These are phyloP conservation scores for Pempheris klunzingeri DNA, from an alignment of 2,797 vertebrate genomes.

Conservation along the genomic window DNA sequence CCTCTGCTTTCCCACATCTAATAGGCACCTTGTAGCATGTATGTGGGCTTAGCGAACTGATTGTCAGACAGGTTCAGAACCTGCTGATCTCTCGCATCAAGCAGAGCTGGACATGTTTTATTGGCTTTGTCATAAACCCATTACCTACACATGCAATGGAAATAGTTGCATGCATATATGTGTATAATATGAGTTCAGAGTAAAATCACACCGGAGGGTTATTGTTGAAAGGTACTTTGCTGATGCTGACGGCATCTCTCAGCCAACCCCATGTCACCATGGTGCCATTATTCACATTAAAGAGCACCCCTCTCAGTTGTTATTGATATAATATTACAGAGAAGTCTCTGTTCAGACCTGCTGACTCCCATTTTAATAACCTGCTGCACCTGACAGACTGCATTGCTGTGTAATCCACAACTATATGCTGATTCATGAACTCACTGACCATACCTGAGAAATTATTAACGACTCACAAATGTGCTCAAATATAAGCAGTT, in stretches of 20 bases:
- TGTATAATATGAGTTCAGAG: neutral
- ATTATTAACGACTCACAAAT: constrained; percentile 9
- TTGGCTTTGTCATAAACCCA: constrained; percentile 2
- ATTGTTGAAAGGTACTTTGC: neutral
- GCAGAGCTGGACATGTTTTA: neutral
- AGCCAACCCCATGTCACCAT: neutral
- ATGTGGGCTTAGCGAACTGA: constrained; percentile 31
- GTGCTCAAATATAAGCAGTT: neutral
- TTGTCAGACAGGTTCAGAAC: constrained; percentile 26
- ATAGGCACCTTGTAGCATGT: constrained; percentile 26
- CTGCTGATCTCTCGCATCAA: constrained; percentile 14
- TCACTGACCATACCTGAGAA: neutral
- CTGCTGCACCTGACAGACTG: constrained; percentile 54
- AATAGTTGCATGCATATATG: neutral
- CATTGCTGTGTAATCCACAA: constrained; percentile 23
- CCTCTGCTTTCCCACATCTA: constrained; percentile 67
- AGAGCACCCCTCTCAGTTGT: constrained; percentile 9
- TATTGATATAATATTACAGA: constrained; percentile 10
- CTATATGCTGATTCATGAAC: constrained; percentile 11
- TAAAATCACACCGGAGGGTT: neutral
- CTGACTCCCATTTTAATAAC: constrained; percentile 47
- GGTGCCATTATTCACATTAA: constrained; percentile 17
- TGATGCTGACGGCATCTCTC: constrained; percentile 8
- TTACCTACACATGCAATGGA: neutral
- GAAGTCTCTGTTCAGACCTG: constrained; percentile 37